Evolutionary conservation across 2,888 invertebrate species (phyloP), one percentile per base, ranked within the genome.

Genomic region (Calliphora vomitoria): DNA sequence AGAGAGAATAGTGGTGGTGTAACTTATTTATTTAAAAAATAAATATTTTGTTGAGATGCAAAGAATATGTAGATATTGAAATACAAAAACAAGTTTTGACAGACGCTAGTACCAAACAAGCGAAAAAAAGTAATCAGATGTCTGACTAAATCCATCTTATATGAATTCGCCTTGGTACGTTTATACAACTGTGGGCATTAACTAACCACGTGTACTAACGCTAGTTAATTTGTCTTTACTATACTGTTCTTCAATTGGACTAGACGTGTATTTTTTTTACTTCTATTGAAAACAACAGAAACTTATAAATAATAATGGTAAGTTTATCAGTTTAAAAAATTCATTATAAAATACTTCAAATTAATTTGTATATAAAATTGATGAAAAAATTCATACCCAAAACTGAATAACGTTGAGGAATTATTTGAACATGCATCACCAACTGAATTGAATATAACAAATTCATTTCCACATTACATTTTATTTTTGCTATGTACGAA

Each of bases 401-500:
- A 74, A 62, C 90, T 88, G 90, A 91, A 6, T 41, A 76, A 88
- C 87, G 18, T 74, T 90, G 89, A 89, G 88, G 91, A 90, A 90
- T 86, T 88, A 75, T 25, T 83, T 88, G 78, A 74, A 90, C 91
- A 90, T 91, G 91, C 91, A 90, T 88, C 90, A 92, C 92, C 91
- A 92, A 90, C 91, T 91, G 91, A 91, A 71, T 58, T 75, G 11
- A 20, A 71, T 50, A 64, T 44, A 55, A 47, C 1, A 71, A 60
- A 15, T 50, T 35, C 6, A 60, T 8, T 38, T 35, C 3, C 15
- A 8, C 20, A 15, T 31, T n/a, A 4, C 6, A 10, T 13, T 58
- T n/a, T 25, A 38, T 47, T 60, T 3, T 38, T 25, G n/a, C 1
- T 44, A 18, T 44, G 10, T 60, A 5, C 11, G n/a, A 35, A 35